Evolutionary conservation across 2,797 vertebrate species (phyloP).

Genomic region (Gouania willdenowi): DNA sequence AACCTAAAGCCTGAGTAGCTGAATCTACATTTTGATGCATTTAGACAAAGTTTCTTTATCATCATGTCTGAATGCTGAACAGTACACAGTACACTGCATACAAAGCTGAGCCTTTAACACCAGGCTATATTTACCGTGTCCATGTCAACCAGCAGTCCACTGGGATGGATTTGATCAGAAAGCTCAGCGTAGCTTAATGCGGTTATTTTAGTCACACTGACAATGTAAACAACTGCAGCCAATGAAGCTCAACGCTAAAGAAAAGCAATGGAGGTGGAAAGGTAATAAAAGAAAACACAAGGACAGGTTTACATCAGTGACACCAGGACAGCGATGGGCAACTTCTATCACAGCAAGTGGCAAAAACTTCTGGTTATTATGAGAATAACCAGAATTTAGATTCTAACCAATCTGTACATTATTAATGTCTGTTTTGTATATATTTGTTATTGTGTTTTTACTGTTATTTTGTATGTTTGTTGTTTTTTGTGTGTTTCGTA

Average conservation of each 20-base stretch:
- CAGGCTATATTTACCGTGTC: conserved; percentile 59
- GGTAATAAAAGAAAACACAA: conserved; percentile 7
- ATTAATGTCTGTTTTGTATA: too few relatives aligned
- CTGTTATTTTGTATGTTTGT: too few relatives aligned
- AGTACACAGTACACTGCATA: conserved; percentile 8
- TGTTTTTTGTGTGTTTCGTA: too few relatives aligned
- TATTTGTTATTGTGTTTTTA: too few relatives aligned
- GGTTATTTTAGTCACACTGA: conserved; percentile 53
- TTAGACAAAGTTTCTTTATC: too few relatives aligned
- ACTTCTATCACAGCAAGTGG: too few relatives aligned
- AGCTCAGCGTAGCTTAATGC: conserved; percentile 52
- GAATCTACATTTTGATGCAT: conserved; percentile 9
- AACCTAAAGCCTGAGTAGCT: conserved; percentile 1
- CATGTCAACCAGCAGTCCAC: conserved; percentile 51
- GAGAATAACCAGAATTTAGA: too few relatives aligned
- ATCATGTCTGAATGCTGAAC: too few relatives aligned
- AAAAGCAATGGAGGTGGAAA: conserved; percentile 1
- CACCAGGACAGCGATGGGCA: too few relatives aligned
- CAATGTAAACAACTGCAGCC: conserved; percentile 31
- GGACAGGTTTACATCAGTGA: too few relatives aligned
- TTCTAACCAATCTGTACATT: too few relatives aligned
- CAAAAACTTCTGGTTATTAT: too few relatives aligned
- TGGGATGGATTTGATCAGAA: conserved; percentile 51
- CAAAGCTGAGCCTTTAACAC: conserved; percentile 33
- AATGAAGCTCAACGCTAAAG: conserved; percentile 14